These are phyloP conservation scores for Euschistus heros DNA, from an alignment of 1,140 invertebrate species.

Conservation along the genomic window DNA sequence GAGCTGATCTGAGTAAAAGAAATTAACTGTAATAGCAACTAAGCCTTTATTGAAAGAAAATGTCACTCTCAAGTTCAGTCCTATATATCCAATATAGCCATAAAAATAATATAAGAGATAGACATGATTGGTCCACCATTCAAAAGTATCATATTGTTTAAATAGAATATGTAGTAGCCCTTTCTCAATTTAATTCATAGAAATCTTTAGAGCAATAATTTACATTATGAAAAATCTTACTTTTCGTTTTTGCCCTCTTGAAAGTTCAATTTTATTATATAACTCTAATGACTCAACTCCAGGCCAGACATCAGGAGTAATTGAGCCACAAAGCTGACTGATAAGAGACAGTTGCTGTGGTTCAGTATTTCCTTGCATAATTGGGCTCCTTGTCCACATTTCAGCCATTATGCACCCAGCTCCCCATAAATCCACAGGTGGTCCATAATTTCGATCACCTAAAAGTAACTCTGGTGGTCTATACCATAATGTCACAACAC, in stretches of 20 bases:
- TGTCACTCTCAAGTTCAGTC: no score
- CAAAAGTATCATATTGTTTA: no score
- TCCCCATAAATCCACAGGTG: constrained; percentile 96
- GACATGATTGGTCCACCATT: no score
- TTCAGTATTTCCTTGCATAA: constrained; percentile 81
- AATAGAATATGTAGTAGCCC: no score
- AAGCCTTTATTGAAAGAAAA: no score
- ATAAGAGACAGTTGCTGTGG: constrained; percentile 93
- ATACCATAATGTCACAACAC: constrained; percentile 98
- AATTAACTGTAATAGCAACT: no score
- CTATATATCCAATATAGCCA: no score
- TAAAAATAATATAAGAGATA: no score
- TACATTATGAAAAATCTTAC: constrained; percentile 36
- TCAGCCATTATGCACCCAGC: constrained; percentile 99
- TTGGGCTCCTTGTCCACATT: constrained; percentile 88
- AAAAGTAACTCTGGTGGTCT: constrained; percentile 79
- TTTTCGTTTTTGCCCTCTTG: constrained; percentile 82
- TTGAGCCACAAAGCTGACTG: constrained; percentile 91
- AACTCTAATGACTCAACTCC: constrained; percentile 87
- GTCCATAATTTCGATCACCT: constrained; percentile 91
- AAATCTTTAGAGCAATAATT: no score
- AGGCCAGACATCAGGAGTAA: constrained; percentile 89
- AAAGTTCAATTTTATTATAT: constrained; percentile 83
- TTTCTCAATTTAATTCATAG: no score
- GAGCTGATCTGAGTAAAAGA: no score